phyloP scores from a whole-genome alignment of 2,888 invertebrate species.

The Drosophila multiciliata region DNA sequence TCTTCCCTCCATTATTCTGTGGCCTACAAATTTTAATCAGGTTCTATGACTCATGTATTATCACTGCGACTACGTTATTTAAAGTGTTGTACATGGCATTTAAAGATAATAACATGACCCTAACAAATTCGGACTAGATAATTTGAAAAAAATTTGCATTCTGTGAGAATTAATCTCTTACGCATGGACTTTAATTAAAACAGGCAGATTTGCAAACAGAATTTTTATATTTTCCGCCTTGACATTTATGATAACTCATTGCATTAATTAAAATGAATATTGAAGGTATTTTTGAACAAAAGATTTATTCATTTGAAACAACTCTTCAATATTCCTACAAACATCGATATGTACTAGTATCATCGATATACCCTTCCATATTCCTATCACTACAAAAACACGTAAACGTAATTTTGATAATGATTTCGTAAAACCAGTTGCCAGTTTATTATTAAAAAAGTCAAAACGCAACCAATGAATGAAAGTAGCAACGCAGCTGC shows the following conservation, averaged over 20 bases:
- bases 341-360: conserved; percentile 7
- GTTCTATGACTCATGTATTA: not conserved
- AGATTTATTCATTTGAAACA: not conserved
- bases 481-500: conserved; percentile 29
- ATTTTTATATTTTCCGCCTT: not conserved
- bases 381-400: conserved; percentile 19
- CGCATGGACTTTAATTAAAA: not conserved
- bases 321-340: not conserved
- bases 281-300: not conserved
- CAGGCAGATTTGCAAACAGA: too few species aligned
- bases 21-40: not conserved
- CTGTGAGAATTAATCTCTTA: not conserved
- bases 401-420: conserved; percentile 47
- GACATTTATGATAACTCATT: not conserved
- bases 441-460: conserved; percentile 39
- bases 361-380: conserved; percentile 29
- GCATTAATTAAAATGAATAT: not conserved
- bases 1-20: not conserved
- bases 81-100: not conserved
- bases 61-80: not conserved
- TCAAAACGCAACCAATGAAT: conserved; percentile 40
- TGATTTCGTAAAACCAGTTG: conserved; percentile 47
- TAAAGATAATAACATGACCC: not conserved
- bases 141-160: not conserved
- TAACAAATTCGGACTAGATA: not conserved